A percentile compares a stretch with the other conserved stretches of the same genome.
Conservation (phyloP, 1,140 invertebrate species). For the Triops longicaudatus region DNA sequence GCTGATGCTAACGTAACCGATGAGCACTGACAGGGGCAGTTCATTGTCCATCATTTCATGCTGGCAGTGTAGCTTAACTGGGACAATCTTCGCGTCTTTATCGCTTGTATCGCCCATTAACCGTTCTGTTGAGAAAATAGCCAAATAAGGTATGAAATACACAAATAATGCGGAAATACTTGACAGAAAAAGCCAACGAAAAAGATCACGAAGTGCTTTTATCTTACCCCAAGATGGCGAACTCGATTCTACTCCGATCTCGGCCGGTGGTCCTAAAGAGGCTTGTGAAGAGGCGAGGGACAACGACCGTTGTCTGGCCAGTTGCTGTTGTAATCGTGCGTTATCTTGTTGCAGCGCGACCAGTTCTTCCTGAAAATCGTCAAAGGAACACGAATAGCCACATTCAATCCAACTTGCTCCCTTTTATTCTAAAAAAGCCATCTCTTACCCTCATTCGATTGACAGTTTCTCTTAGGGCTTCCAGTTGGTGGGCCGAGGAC, state of each 20-base stretch:
- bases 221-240: neutral
- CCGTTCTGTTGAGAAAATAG: constrained; percentile 29
- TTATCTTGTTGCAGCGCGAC: constrained; percentile 92
- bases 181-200: too few relatives aligned
- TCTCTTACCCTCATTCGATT: constrained; percentile 81
- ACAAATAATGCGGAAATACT: too few relatives aligned
- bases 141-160: neutral
- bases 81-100: constrained; percentile 60
- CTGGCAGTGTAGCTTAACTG: neutral
- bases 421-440: constrained; percentile 18
- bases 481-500: constrained; percentile 90
- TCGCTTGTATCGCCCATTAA: constrained; percentile 48
- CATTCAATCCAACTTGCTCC: neutral
- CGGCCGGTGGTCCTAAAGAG: constrained; percentile 47
- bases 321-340: constrained; percentile 79
- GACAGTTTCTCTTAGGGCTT: constrained; percentile 90
- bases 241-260: constrained; percentile 40
- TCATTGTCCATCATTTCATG: constrained; percentile 8
- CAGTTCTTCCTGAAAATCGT: constrained; percentile 72
- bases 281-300: constrained; percentile 63
- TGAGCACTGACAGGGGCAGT: constrained; percentile 50
- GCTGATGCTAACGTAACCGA: constrained; percentile 80
- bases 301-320: constrained; percentile 53
- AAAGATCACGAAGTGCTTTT: neutral
- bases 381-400: neutral